phyloP scores from a whole-genome alignment of 2,113 vertebrate genomes.

The Tupaia chinensis region DNA sequence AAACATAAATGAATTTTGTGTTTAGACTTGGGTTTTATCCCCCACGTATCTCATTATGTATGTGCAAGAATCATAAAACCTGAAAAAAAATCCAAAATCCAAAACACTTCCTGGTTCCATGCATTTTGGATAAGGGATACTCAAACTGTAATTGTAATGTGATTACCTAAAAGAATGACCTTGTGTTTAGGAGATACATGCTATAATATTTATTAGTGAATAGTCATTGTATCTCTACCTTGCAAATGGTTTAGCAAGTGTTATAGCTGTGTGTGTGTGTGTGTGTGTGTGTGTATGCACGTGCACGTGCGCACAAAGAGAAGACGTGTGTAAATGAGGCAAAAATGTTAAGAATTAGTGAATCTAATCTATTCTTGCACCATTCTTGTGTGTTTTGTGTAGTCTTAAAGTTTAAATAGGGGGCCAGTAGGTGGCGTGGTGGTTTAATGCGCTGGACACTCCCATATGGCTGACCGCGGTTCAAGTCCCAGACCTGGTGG shows the following conservation, averaged over 20 bases:
- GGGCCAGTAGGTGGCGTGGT: too few species aligned
- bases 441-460: too few species aligned
- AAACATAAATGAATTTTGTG: too few species aligned
- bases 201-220: background rate
- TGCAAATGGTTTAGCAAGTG: background rate
- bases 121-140: too few species aligned
- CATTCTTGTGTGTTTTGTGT: background rate
- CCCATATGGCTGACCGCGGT: too few species aligned
- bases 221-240: background rate
- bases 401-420: background rate
- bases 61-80: too few species aligned
- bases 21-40: too few species aligned
- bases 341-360: background rate
- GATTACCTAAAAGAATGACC: background rate
- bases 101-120: too few species aligned
- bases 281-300: background rate
- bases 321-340: background rate
- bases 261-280: background rate
- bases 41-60: too few species aligned
- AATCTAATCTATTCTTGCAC: background rate
- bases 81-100: too few species aligned
- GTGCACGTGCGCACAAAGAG: too few species aligned
- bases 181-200: background rate
- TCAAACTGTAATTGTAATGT: background rate
- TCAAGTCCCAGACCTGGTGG: too few species aligned